Evolutionary conservation across 2,113 vertebrate genomes (phyloP), one percentile per base, ranked within the genome.

Genomic region (Rhinogobius similis): DNA sequence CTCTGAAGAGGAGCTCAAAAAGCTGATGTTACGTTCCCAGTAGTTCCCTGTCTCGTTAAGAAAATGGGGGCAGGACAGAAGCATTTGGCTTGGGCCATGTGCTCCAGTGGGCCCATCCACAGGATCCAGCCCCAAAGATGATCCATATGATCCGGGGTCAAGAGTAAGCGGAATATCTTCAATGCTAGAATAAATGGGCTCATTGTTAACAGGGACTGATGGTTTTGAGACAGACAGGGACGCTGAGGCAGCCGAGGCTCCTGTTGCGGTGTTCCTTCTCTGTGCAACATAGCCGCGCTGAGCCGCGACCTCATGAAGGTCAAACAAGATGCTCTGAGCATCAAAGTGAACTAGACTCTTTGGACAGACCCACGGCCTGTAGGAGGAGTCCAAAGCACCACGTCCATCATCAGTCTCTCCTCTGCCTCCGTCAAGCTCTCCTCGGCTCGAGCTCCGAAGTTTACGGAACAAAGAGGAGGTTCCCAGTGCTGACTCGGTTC

Each of bases 51-150:
- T 94, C 88, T 98, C 97, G 0, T 98, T 98, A 14, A 96, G 93
- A 84, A 98, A 98, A 72, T 97, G 95, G 0, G 97, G 97, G 75
- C 97, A 98, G 88, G 93, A 96, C 23, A 98, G 94, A 24, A 98
- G 93, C 2, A 98, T 90, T 0, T 89, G 93, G 0, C 94, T 95
- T 1, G 80, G 76, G 86, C 85, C 92, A 62, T 83, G 93, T 68
- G 75, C 52, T 67, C 79, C 83, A 8, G 66, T 38, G 38, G 77
- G 72, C 82, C 92, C 75, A 0, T 96, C 95, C 0, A 91, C 84
- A 0, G 84, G 74, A 44, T 96, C 95, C n/a, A 84, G 77, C 27
- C 90, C 92, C 70, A 93, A 59, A 43, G 80, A 82, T 7, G 83
- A 69, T 0, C 68, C 48, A 0, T 65, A 61, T 67, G 85, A 72